Base-by-base conservation (phyloP, 2,888 invertebrate species). In the Scrobipalpa costella region DNA sequence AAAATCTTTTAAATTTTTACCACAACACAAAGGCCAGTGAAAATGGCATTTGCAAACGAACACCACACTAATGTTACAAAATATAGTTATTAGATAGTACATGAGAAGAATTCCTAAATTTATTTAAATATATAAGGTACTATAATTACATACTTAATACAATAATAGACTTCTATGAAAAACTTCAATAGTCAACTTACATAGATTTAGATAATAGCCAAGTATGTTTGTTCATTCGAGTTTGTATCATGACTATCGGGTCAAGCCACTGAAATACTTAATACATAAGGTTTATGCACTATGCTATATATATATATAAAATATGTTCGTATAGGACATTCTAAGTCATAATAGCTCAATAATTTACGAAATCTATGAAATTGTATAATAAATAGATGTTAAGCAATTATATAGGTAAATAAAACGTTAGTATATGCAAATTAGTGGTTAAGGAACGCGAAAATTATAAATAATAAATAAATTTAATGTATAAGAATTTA, bases 21-120 rank as follows among this genome's bases (percentile, higher is more conserved):
- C 74, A 65, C 71, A 69, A 71, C 67, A 66, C 71, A 73, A 72
- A 68, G 74, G 72, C 78, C 80, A 74, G 81, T 84, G 88, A 91
- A 92, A 90, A 84, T 85, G 91, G 71, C 90, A 84, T 69, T 50
- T 70, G 79, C 86, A 79, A 90, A 89, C 80, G 92, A 92, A 92
- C 92, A 92, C 92, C 92, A 92, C 81, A 81, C 76, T 86, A 86
- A 84, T 80, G 72, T 83, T 84, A 88, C 80, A 85, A 86, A n/a
- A 84, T 81, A 81, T 86, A 85, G 81, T 73, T 78, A 75, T 79
- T 85, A 88, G 78, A 76, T 84, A 84, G 79, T 74, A 81, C 75
- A 76, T 77, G 77, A 77, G 75, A 80, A 73, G 79, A 78, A 85
- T 81, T 87, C 84, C 84, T 86, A 85, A 79, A 84, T 80, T 81